Evolutionary conservation across 2,888 invertebrate species (phyloP).

Genomic region (Xestia sexstrigata): DNA sequence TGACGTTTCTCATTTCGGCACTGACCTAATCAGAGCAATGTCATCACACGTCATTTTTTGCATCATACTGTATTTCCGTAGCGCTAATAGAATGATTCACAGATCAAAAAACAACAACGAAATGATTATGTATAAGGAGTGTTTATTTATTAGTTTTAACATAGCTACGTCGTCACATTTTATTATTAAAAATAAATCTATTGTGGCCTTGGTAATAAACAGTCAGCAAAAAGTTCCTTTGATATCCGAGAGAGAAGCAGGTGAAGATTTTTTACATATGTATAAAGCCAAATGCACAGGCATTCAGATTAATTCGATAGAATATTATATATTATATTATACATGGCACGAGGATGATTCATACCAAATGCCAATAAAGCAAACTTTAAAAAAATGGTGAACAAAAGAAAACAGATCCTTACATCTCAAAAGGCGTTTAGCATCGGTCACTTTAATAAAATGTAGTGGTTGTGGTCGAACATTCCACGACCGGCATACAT

Average conservation of each 20-base stretch:
- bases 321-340: no score
- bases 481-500: slow-evolving; percentile 57
- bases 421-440: slow-evolving; percentile 20
- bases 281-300: background rate
- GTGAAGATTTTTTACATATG: background rate
- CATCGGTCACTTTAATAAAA: slow-evolving; percentile 48
- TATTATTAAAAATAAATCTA: slow-evolving; percentile 12
- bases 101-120: slow-evolving; percentile 40
- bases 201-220: slow-evolving; percentile 7
- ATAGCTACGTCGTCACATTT: background rate
- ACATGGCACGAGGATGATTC: background rate
- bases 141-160: slow-evolving; percentile 21
- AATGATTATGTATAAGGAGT: slow-evolving; percentile 23
- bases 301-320: background rate
- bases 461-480: slow-evolving; percentile 42
- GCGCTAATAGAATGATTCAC: slow-evolving; percentile 49
- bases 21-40: slow-evolving; percentile 67
- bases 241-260: background rate
- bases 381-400: background rate
- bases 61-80: slow-evolving; percentile 50
- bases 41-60: slow-evolving; percentile 63
- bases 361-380: background rate
- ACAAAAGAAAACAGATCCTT: slow-evolving; percentile 7
- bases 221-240: slow-evolving; percentile 18
- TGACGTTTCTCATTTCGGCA: slow-evolving; percentile 61